These are phyloP conservation scores for Equus przewalskii DNA, from an alignment of 2,113 vertebrate genomes.

Conservation along the genomic window DNA sequence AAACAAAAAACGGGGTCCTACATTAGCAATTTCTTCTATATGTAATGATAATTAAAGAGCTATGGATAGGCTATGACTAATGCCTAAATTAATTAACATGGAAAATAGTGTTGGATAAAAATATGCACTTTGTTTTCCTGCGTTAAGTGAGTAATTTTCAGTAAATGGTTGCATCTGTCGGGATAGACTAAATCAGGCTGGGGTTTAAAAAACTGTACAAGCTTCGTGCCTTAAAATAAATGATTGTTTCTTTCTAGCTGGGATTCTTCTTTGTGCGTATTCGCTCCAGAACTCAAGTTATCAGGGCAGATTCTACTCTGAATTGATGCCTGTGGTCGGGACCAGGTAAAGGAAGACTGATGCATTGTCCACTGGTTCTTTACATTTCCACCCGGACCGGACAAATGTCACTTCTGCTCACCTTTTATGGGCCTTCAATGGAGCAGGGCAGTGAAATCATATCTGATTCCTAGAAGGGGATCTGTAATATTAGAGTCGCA, in stretches of 20 bases:
- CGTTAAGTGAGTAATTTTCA: not conserved
- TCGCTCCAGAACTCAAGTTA: not conserved
- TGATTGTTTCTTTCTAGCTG: not conserved
- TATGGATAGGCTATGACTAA: not conserved
- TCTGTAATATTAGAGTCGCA: not conserved
- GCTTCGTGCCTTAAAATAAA: not conserved
- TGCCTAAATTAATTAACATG: not conserved
- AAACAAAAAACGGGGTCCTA: not conserved
- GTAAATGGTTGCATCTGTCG: not conserved
- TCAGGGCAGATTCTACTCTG: not conserved
- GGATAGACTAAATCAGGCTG: not conserved
- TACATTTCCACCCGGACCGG: not conserved
- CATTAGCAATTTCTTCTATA: not conserved
- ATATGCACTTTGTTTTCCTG: not conserved
- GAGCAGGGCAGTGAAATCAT: not conserved
- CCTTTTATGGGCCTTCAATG: not conserved
- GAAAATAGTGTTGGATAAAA: not conserved
- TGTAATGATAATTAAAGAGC: not conserved
- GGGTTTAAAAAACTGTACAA: not conserved
- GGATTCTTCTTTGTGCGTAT: not conserved
- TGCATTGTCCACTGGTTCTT: not conserved
- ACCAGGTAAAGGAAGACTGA: not conserved
- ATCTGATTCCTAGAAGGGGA: not conserved
- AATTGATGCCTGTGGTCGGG: not conserved
- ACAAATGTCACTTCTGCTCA: not conserved